Percentiles rank a stretch among this genome's conserved stretches.
Conservation (phyloP, 2,113 vertebrate species). For the Pelusios castaneus region DNA sequence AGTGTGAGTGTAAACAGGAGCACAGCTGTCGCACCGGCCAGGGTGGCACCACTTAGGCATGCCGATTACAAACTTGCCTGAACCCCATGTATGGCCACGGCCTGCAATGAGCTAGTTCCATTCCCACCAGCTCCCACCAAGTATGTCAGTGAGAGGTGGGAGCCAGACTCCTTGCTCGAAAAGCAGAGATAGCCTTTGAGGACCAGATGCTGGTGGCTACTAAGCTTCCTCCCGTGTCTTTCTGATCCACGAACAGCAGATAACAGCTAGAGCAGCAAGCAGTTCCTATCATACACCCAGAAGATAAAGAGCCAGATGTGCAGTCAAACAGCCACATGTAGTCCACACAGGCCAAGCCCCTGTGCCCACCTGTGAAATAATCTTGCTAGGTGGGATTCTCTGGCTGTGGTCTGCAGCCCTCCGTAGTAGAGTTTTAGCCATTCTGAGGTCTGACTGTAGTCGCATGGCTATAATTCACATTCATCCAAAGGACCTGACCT, state of each 20-base stretch:
- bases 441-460: background rate
- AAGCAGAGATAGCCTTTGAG: background rate
- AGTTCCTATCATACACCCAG: slow-evolving; percentile 50
- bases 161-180: background rate
- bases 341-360: background rate
- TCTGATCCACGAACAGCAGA: slow-evolving; percentile 49
- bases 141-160: too few species aligned
- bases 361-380: background rate
- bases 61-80: background rate
- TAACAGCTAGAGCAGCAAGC: slow-evolving; percentile 22
- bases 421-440: background rate
- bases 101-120: background rate
- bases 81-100: background rate
- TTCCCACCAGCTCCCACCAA: background rate
- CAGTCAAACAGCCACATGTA: background rate
- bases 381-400: background rate
- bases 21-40: background rate
- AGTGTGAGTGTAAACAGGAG: background rate
- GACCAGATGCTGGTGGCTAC: slow-evolving; percentile 27
- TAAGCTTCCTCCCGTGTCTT: slow-evolving; percentile 17
- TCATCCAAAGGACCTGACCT: background rate
- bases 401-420: background rate
- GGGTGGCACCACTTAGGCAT: background rate
- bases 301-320: background rate
- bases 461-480: background rate